Conservation (phyloP, 2,888 invertebrate genomes). For the Catocala sponsa region DNA sequence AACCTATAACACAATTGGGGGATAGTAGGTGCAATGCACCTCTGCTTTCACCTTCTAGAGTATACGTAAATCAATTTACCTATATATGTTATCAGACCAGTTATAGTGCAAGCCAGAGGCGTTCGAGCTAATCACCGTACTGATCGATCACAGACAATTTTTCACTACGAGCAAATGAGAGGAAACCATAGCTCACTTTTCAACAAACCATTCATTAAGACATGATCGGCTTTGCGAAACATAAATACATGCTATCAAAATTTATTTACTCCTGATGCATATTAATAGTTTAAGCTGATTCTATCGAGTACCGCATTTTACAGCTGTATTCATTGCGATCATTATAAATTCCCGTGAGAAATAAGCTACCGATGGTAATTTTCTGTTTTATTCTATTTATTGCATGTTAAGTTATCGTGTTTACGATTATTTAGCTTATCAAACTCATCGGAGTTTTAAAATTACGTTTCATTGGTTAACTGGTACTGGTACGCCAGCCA, state of each 20-base stretch:
- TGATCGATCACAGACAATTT: slow-evolving; percentile 6
- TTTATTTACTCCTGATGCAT: slow-evolving; percentile 40
- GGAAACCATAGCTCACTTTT: slow-evolving; percentile 34
- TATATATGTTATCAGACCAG: too few species aligned
- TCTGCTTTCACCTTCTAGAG: too few species aligned
- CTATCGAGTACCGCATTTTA: slow-evolving; percentile 49
- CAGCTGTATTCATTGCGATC: slow-evolving; percentile 32
- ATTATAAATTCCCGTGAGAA: slow-evolving; percentile 58
- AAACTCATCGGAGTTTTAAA: slow-evolving; percentile 41
- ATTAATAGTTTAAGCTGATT: slow-evolving; percentile 38
- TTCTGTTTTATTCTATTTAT: slow-evolving; percentile 41
- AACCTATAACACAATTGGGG: too few species aligned
- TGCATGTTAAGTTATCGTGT: slow-evolving; percentile 35
- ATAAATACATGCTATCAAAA: slow-evolving; percentile 27
- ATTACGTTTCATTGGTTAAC: slow-evolving; percentile 42
- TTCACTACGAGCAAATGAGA: slow-evolving; percentile 23
- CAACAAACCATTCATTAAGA: slow-evolving; percentile 23
- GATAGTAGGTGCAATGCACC: too few species aligned
- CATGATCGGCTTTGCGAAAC: slow-evolving; percentile 28
- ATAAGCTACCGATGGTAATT: slow-evolving; percentile 36
- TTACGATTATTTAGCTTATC: slow-evolving; percentile 44
- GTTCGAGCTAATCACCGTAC: not conserved
- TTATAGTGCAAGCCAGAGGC: too few species aligned
- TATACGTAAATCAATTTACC: too few species aligned
- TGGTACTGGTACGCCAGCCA: slow-evolving; percentile 28